phyloP scores from a whole-genome alignment of 2,888 invertebrate genomes.

The Ochropleura plecta region DNA sequence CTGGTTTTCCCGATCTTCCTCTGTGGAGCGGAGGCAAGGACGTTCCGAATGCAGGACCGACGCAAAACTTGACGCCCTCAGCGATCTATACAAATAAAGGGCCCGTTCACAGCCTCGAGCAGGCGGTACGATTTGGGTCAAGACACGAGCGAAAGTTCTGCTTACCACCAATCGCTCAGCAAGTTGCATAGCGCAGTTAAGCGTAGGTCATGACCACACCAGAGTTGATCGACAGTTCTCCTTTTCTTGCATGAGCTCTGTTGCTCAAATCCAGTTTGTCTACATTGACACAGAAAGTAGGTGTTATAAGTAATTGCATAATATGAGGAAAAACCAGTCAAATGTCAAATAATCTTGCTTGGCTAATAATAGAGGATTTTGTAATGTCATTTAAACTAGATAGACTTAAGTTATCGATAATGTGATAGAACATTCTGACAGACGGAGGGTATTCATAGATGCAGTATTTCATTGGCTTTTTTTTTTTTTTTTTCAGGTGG shows the following conservation, averaged over 20 bases:
- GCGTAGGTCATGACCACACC: neutral
- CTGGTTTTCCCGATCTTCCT: too few species aligned
- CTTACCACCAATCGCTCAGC: neutral
- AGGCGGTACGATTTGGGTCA: neutral
- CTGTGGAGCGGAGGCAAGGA: too few species aligned
- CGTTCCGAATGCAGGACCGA: too few species aligned
- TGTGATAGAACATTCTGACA: neutral
- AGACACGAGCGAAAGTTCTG: neutral
- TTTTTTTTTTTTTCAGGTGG: too few species aligned
- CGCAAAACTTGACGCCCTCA: too few species aligned
- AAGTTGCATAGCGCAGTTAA: neutral
- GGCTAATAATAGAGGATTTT: neutral
- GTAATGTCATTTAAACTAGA: neutral
- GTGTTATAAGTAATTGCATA: neutral
- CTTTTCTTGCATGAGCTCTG: constrained; percentile 6
- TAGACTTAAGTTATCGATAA: neutral
- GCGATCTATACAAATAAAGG: neutral
- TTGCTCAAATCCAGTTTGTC: constrained; percentile 7
- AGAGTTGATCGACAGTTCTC: neutral
- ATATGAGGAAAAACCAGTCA: constrained; percentile 20
- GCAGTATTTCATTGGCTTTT: neutral
- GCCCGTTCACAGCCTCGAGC: neutral
- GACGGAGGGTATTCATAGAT: neutral
- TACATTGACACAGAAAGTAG: constrained; percentile 24
- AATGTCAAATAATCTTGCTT: constrained; percentile 14